phyloP scores from a whole-genome alignment of 2,797 vertebrate genomes.

The Pyrocephalus nanus region DNA sequence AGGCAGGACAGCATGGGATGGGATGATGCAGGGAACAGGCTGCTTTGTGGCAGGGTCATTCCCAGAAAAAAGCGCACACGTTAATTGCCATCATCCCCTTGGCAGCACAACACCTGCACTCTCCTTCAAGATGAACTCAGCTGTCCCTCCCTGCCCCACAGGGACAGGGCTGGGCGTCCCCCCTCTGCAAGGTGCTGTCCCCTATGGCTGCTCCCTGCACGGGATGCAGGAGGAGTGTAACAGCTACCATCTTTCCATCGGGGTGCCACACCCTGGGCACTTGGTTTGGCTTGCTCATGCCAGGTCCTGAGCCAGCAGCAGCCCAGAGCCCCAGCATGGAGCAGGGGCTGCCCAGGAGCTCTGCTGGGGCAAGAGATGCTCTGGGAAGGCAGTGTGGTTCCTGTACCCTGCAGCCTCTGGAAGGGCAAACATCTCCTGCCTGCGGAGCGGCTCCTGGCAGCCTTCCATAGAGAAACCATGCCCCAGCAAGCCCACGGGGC shows the following conservation, averaged over 20 bases:
- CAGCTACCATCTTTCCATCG: not conserved
- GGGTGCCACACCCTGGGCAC: not conserved
- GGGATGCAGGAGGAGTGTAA: not conserved
- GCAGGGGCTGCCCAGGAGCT: not conserved
- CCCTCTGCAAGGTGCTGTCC: too few species aligned
- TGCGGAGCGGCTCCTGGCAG: not conserved
- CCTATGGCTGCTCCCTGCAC: not conserved
- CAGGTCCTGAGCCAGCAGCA: accelerated
- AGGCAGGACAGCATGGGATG: not conserved
- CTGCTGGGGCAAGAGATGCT: not conserved
- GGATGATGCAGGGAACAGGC: not conserved
- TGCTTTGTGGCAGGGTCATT: not conserved
- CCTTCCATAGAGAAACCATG: accelerated
- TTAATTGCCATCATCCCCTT: not conserved
- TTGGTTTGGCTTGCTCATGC: not conserved
- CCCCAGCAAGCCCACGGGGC: not conserved
- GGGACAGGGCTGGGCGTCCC: accelerated
- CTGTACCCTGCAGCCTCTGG: accelerated
- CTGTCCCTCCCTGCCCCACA: not conserved
- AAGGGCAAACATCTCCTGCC: not conserved
- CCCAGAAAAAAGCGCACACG: not conserved
- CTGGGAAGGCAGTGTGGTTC: not conserved
- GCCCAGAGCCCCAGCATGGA: not conserved
- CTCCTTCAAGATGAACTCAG: not conserved
- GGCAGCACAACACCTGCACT: not conserved